These are phyloP conservation scores for Molorchus minor DNA, from an alignment of 2,888 invertebrate species.

Conservation along the genomic window DNA sequence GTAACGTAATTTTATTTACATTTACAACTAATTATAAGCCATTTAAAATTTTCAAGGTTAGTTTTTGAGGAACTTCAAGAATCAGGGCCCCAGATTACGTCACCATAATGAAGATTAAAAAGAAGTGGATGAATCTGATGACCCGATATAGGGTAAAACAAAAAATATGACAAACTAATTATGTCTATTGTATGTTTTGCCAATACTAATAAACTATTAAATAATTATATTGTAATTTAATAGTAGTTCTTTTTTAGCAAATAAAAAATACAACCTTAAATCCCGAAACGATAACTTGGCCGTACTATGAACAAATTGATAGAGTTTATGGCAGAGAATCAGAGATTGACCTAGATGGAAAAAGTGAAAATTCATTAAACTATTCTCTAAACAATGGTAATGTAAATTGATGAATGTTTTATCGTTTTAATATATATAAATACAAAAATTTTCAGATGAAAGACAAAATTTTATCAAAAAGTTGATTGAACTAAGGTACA, in stretches of 20 bases:
- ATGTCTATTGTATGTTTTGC: background rate
- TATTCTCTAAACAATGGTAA: conserved; percentile 38
- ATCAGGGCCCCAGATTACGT: conserved; percentile 47
- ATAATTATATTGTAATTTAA: background rate
- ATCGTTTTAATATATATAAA: conserved; percentile 1
- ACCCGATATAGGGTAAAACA: conserved; percentile 46
- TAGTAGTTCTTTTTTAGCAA: conserved; percentile 38
- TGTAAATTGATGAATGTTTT: background rate
- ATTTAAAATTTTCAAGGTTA: conserved; percentile 33
- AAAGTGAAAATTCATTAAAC: conserved; percentile 34
- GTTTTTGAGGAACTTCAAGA: conserved; percentile 47
- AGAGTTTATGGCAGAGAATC: conserved; percentile 43
- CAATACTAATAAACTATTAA: background rate
- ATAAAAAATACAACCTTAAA: conserved; percentile 46
- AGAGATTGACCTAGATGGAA: conserved; percentile 32
- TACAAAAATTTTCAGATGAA: conserved; percentile 33
- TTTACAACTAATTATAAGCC: background rate
- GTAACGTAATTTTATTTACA: conserved; percentile 32
- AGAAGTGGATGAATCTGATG: conserved; percentile 53
- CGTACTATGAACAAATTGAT: conserved; percentile 50
- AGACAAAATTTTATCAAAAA: conserved; percentile 47
- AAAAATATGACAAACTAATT: background rate
- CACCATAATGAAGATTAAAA: conserved; percentile 49
- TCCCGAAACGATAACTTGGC: conserved; percentile 44
- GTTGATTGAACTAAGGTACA: conserved; percentile 45